phyloP scores from a whole-genome alignment of 2,888 invertebrate species.

The Heliconius cydno region DNA sequence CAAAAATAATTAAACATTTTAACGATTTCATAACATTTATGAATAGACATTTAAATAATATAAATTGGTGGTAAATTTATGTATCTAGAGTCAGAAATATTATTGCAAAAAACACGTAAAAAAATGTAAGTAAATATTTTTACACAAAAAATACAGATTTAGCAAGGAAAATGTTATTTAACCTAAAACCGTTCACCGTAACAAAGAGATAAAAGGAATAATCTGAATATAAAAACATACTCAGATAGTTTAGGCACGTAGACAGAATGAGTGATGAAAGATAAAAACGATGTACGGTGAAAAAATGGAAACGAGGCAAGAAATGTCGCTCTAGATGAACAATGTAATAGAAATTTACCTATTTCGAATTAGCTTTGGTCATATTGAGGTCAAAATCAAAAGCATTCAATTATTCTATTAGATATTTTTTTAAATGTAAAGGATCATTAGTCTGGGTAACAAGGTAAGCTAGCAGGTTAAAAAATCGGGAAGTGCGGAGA shows the following conservation, averaged over 20 bases:
- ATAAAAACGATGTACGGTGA: slow-evolving; percentile 13
- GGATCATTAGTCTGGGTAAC: not conserved
- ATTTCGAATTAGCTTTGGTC: no score
- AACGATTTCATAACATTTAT: not conserved
- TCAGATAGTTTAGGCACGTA: slow-evolving; percentile 22
- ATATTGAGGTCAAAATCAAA: no score
- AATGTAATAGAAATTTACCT: no score
- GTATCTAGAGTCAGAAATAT: not conserved
- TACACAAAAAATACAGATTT: slow-evolving; percentile 1
- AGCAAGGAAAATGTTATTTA: not conserved
- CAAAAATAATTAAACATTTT: not conserved
- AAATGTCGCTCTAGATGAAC: not conserved
- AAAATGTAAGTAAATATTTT: not conserved
- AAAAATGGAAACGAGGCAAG: slow-evolving; percentile 1
- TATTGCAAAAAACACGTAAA: not conserved
- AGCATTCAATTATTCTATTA: no score
- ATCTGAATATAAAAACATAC: slow-evolving; percentile 21
- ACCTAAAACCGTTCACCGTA: slow-evolving; percentile 11
- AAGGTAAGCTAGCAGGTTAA: not conserved
- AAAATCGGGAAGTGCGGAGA: not conserved
- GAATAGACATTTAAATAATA: not conserved
- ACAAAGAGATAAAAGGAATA: slow-evolving; percentile 19
- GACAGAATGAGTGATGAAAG: slow-evolving; percentile 17
- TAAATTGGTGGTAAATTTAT: no score
- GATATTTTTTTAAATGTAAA: no score